Conservation (phyloP, 2,797 vertebrate genomes). For the Mormyrops boulengeri region DNA sequence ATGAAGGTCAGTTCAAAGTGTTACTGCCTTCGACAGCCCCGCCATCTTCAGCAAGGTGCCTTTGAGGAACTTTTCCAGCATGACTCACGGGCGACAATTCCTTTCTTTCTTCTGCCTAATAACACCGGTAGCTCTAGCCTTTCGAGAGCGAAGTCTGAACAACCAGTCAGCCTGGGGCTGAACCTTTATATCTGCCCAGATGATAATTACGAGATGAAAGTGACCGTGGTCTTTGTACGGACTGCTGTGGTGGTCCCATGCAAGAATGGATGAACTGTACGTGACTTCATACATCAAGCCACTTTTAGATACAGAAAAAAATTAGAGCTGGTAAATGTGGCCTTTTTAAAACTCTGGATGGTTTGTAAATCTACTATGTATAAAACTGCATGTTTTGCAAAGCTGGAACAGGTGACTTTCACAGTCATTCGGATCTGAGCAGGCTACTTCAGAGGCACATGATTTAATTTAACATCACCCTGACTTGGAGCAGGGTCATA, state of each 20-base stretch:
- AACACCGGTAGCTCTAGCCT: conserved; percentile 60
- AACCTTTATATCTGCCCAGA: neutral
- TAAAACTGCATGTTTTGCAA: neutral
- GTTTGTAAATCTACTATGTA: neutral
- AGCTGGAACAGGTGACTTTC: neutral
- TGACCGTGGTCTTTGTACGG: conserved; percentile 80
- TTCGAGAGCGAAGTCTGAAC: neutral
- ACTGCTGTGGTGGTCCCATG: conserved; percentile 86
- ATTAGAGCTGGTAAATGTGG: conserved; percentile 72
- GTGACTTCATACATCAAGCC: conserved; percentile 78
- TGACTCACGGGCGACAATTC: neutral
- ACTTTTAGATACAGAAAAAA: conserved; percentile 77
- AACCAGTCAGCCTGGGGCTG: neutral
- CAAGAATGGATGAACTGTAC: conserved; percentile 73
- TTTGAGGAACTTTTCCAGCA: neutral
- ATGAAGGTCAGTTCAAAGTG: neutral
- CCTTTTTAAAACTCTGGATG: neutral
- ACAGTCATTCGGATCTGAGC: neutral
- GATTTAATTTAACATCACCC: neutral
- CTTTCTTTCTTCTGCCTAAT: conserved; percentile 21
- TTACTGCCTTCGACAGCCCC: neutral
- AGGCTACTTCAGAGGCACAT: neutral
- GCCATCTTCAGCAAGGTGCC: neutral
- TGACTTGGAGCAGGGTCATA: neutral
- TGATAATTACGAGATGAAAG: conserved; percentile 67